phyloP scores from a whole-genome alignment of 1,140 invertebrate genomes.

The Zaprionus nigranus region DNA sequence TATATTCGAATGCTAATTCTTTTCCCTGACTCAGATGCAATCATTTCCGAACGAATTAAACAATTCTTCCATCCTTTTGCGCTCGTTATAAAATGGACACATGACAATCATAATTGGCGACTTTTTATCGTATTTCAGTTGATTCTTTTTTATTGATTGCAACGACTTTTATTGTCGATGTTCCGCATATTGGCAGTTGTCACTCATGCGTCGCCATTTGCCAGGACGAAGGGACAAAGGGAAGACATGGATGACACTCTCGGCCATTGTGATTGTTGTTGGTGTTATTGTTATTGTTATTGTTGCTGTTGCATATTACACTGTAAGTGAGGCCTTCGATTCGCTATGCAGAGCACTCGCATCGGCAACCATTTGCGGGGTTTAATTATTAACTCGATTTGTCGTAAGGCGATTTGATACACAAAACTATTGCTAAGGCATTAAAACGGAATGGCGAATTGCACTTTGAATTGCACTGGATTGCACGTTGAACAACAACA shows the following conservation, averaged over 20 bases:
- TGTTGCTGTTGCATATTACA: slow-evolving; percentile 53
- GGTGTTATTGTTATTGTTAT: slow-evolving; percentile 16
- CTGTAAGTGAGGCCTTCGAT: slow-evolving; percentile 66
- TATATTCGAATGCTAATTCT: no score
- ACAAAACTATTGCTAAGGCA: slow-evolving; percentile 63
- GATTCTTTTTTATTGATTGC: slow-evolving; percentile 61
- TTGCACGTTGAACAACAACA: slow-evolving; percentile 25
- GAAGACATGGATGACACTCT: slow-evolving; percentile 5
- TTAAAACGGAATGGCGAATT: slow-evolving; percentile 47
- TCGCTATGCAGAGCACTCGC: slow-evolving; percentile 56
- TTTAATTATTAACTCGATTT: slow-evolving; percentile 68
- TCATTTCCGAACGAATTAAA: background rate
- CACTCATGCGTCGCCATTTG: slow-evolving; percentile 49
- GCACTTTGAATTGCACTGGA: slow-evolving; percentile 52
- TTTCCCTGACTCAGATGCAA: background rate
- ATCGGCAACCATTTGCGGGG: slow-evolving; percentile 53
- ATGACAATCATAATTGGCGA: slow-evolving; percentile 44
- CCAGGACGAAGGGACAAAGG: slow-evolving; percentile 5
- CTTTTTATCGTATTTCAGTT: slow-evolving; percentile 24
- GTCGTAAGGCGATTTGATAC: slow-evolving; percentile 56
- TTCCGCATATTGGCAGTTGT: slow-evolving; percentile 64
- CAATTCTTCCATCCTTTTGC: background rate
- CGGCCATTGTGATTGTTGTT: slow-evolving; percentile 20
- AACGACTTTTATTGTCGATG: slow-evolving; percentile 44
- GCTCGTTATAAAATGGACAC: slow-evolving; percentile 46